phyloP scores from a whole-genome alignment of 2,888 invertebrate species.

The Thalpophila matura region DNA sequence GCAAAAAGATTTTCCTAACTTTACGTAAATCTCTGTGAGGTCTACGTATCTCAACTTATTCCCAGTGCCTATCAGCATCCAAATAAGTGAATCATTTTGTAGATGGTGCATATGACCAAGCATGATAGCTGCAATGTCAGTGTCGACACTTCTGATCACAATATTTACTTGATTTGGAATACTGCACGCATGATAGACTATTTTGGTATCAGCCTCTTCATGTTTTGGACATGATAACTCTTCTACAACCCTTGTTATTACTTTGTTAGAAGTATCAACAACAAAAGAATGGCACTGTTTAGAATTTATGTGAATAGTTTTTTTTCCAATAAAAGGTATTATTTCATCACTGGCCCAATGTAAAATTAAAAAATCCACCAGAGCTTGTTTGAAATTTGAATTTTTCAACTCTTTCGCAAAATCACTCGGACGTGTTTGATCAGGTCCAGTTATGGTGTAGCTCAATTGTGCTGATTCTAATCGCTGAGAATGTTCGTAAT shows the following conservation, averaged over 20 bases:
- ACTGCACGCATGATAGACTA: background rate
- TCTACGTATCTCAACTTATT: no score
- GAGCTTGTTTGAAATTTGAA: constrained; percentile 31
- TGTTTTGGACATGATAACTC: constrained; percentile 6
- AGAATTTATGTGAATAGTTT: constrained; percentile 4
- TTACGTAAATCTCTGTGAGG: no score
- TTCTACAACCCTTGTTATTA: constrained; percentile 5
- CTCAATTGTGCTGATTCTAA: constrained; percentile 15
- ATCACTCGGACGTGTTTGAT: constrained; percentile 17
- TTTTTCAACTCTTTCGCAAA: constrained; percentile 32
- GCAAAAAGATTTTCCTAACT: no score
- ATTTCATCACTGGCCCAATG: constrained; percentile 23
- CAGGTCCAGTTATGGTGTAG: constrained; percentile 26
- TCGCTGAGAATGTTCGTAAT: constrained; percentile 24
- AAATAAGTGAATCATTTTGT: no score
- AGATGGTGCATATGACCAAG: no score
- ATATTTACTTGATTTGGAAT: no score
- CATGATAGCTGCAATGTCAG: no score
- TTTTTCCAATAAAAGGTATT: constrained; percentile 20
- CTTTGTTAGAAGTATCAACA: constrained; percentile 7
- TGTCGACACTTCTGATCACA: no score
- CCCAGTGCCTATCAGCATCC: no score
- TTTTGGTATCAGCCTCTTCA: constrained; percentile 17
- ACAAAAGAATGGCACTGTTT: constrained; percentile 13
- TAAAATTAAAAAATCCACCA: constrained; percentile 24